Percentiles rank a stretch among this genome's conserved stretches.
phyloP scores from a whole-genome alignment of 2,888 invertebrate species.

The Notodonta dromedarius region DNA sequence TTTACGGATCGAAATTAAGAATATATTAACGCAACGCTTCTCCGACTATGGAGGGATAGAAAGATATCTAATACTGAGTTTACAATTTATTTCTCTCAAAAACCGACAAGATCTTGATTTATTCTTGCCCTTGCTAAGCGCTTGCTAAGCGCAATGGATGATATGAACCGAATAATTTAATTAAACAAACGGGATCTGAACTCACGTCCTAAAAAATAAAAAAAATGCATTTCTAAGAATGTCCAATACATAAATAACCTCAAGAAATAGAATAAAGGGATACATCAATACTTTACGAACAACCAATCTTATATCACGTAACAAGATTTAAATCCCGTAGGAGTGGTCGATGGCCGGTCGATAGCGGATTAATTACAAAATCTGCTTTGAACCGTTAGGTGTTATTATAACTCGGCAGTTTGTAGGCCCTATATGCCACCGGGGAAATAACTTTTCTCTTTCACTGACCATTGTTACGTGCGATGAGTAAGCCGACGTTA shows the following conservation, averaged over 20 bases:
- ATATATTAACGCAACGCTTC: no score
- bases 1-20: no score
- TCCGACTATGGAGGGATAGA: no score
- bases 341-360: conserved; percentile 28
- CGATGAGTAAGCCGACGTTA: background rate
- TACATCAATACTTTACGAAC: background rate
- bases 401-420: conserved; percentile 40
- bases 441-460: conserved; percentile 57
- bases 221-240: no score
- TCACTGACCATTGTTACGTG: background rate
- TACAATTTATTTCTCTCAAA: background rate
- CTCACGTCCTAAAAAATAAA: no score
- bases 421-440: conserved; percentile 43
- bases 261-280: background rate
- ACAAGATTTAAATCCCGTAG: conserved; percentile 14
- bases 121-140: no score
- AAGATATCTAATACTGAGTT: no score
- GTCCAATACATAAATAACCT: no score
- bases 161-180: no score
- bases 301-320: background rate
- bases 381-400: conserved; percentile 42
- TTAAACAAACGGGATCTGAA: no score
- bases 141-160: background rate
- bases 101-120: background rate
- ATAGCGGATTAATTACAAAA: conserved; percentile 55